These are phyloP conservation scores for Heloderma charlesbogerti DNA, from an alignment of 2,113 vertebrate genomes.

Conservation along the genomic window DNA sequence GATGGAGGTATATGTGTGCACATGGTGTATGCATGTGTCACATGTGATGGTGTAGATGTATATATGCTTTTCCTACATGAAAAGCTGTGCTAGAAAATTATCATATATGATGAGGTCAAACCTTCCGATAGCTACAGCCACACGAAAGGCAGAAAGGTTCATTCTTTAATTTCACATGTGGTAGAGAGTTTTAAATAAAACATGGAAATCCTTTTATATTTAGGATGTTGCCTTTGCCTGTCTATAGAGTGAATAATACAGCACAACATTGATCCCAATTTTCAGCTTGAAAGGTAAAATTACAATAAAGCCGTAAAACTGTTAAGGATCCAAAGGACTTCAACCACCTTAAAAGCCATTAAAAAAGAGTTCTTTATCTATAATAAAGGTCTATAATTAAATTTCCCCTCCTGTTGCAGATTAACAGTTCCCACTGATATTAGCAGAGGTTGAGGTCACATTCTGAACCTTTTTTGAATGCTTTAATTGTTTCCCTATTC, in stretches of 20 bases:
- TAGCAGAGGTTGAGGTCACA: background rate
- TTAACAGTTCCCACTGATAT: background rate
- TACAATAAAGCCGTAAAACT: background rate
- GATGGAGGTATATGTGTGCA: background rate
- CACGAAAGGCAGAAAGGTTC: background rate
- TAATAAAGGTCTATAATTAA: background rate
- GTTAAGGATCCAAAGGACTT: background rate
- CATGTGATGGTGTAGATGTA: background rate
- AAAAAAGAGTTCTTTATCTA: background rate
- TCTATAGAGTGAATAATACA: background rate
- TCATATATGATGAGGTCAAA: background rate
- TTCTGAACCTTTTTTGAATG: background rate
- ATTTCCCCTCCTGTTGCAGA: background rate
- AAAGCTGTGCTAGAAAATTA: background rate
- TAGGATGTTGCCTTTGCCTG: background rate
- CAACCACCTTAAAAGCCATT: background rate
- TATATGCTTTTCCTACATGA: background rate
- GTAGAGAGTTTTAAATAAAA: background rate
- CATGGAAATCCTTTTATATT: background rate
- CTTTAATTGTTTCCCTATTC: background rate
- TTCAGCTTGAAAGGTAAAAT: background rate
- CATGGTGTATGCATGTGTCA: no score
- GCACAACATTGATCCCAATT: background rate
- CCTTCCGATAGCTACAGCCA: background rate
- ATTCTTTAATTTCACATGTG: background rate